Base-by-base conservation (phyloP, 2,797 vertebrate genomes). In the Aselliscus stoliczkanus region DNA sequence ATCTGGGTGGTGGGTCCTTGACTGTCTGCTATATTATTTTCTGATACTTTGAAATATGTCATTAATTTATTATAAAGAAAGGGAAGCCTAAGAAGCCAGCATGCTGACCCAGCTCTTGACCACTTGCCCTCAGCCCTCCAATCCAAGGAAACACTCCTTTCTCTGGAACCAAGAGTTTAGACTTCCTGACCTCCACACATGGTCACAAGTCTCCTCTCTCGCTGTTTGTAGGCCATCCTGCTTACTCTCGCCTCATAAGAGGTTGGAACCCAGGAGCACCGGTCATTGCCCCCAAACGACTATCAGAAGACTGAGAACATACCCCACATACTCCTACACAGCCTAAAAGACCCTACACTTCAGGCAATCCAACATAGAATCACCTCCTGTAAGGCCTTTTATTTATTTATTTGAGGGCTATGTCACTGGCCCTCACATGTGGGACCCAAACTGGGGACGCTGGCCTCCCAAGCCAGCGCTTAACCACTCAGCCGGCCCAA, bases 181-280 rank as follows among this genome's bases (percentile, higher is more conserved):
- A 13, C 29, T 23, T 47, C 31, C 60, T 29, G 65, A 37, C 9
- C 3, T 14, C 39, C 10, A 18, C 10, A 18, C 5, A 0, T 0
- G n/a, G 84, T 64, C 37, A 79, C 9, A 50, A 47, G 64, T 37
- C 44, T 37, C 54, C 58, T 15, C 37, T 50, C 31, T 21, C 21
- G 37, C 37, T 25, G 23, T 79, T 21, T 75, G 79, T 14, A 75
- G n/a, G 5, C 29, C 15, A 69, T 60, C 85, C 29, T 8, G 9
- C 27, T 39, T 9, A 27, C 44, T 50, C 81, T n/a, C 31, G 10
- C 47, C 65, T 58, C 37, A 23, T 0, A 8, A 3, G 29, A 70
- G 14, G 20, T 0, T 50, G 4, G 60, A 77, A 23, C 17, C 18
- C 56, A 72, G 47, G 15, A 77, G 29, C n/a, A 44, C 1, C 10